phyloP scores from a whole-genome alignment of 2,888 invertebrate species.

The Callosobruchus maculatus region DNA sequence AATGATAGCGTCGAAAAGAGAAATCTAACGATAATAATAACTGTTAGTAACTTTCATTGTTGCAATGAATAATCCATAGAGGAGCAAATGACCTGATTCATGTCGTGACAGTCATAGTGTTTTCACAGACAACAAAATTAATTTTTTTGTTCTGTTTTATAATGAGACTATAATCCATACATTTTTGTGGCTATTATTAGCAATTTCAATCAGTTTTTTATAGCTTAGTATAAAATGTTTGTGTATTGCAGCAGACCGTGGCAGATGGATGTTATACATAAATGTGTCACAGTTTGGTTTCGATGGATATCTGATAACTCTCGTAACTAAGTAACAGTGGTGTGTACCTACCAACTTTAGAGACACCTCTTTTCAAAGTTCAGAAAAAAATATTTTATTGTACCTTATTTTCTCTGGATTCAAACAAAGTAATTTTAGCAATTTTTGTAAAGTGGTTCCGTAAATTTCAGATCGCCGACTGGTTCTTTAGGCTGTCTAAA shows the following conservation, averaged over 20 bases:
- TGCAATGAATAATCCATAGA: constrained; percentile 9
- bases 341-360: no score
- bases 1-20: constrained; percentile 13
- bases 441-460: no score
- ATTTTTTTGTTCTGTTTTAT: neutral
- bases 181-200: neutral
- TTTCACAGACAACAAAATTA: neutral
- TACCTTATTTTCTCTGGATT: no score
- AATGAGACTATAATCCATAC: neutral
- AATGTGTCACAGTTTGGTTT: no score
- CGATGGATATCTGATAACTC: no score
- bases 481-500: no score
- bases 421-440: no score
- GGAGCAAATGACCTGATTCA: constrained; percentile 17
- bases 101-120: neutral
- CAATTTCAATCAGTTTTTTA: neutral
- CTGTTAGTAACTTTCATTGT: constrained; percentile 20
- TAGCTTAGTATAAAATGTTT: neutral
- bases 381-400: no score
- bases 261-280: no score
- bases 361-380: no score
- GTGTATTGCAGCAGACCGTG: neutral
- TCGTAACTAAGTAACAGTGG: no score
- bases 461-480: no score
- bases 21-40: constrained; percentile 16